These are phyloP conservation scores for Montipora cactus DNA, from an alignment of 64 coral and sea anemone species.

Conservation along the genomic window DNA sequence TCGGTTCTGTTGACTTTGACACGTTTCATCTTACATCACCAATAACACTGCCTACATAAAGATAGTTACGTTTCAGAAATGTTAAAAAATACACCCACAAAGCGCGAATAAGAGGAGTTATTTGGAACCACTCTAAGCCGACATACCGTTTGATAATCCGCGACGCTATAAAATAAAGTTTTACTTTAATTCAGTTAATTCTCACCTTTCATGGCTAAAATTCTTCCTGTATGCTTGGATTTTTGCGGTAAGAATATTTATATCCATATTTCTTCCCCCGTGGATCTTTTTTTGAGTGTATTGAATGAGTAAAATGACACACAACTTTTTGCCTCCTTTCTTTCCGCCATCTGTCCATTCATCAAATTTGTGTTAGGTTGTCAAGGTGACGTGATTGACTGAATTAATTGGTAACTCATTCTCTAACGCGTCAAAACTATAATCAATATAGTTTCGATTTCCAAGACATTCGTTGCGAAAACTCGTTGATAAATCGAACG, in stretches of 20 bases:
- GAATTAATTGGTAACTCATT: neutral
- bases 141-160: too few species aligned
- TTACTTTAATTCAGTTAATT: neutral
- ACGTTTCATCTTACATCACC: neutral
- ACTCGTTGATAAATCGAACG: too few species aligned
- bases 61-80: neutral
- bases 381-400: slow-evolving; percentile 1
- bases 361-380: neutral
- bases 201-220: neutral
- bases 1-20: neutral
- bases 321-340: neutral
- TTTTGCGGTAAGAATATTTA: neutral
- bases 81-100: neutral
- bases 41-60: neutral
- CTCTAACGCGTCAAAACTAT: too few species aligned
- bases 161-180: too few species aligned
- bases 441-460: too few species aligned
- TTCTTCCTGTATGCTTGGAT: neutral
- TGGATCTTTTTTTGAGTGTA: neutral
- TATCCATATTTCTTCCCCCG: neutral
- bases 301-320: neutral
- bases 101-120: too few species aligned
- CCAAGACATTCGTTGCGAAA: too few species aligned
- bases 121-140: too few species aligned
- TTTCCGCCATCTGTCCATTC: neutral